Evolutionary conservation across 2,888 invertebrate genomes (phyloP).

Genomic region (Drosophila leonis): DNA sequence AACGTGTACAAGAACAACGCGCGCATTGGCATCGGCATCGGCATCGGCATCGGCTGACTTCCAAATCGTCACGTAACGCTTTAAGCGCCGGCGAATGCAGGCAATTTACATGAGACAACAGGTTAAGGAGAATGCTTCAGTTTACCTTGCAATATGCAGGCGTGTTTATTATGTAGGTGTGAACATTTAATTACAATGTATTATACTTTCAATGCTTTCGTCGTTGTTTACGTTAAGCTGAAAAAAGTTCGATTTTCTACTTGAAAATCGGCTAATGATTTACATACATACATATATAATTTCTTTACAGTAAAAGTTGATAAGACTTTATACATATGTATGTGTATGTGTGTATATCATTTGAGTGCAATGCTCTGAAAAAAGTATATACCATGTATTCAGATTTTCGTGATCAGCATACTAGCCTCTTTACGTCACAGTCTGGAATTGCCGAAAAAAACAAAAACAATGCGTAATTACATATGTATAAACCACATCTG

Average conservation of each 20-base stretch:
- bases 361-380: not conserved
- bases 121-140: constrained; percentile 42
- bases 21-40: constrained; percentile 26
- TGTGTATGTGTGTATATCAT: no score
- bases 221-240: not conserved
- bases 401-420: constrained; percentile 13
- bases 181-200: not conserved
- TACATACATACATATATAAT: no score
- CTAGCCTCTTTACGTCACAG: constrained; percentile 1
- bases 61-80: constrained; percentile 64
- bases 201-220: not conserved
- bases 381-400: not conserved
- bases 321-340: no score
- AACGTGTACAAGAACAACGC: constrained; percentile 62
- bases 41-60: constrained; percentile 53
- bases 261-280: not conserved
- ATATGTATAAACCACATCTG: constrained; percentile 12
- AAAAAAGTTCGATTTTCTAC: not conserved
- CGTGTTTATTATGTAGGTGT: not conserved
- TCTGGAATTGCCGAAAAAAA: constrained; percentile 9
- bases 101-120: constrained; percentile 39
- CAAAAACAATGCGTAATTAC: constrained; percentile 19
- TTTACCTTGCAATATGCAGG: constrained; percentile 38
- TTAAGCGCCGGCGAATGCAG: constrained; percentile 41
- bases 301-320: no score